Percentiles rank a stretch among this genome's conserved stretches.
These are phyloP conservation scores for Emmelina monodactyla DNA, from an alignment of 2,888 invertebrate genomes.

Conservation along the genomic window DNA sequence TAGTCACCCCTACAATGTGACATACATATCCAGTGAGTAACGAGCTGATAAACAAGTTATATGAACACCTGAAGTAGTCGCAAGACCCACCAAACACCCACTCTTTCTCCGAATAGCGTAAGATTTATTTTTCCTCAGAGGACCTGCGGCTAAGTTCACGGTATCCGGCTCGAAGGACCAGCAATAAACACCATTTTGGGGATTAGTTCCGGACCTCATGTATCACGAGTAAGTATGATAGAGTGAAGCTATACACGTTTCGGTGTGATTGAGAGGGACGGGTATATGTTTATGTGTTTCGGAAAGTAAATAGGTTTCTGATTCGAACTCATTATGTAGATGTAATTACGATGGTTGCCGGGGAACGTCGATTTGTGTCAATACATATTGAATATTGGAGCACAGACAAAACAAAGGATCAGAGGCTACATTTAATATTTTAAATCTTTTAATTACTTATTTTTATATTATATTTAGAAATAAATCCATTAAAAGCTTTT, in stretches of 20 bases:
- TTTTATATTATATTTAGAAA: no score
- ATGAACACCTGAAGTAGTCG: slow-evolving; percentile 39
- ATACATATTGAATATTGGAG: no score
- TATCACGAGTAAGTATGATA: slow-evolving; percentile 38
- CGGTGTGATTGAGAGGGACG: slow-evolving; percentile 29
- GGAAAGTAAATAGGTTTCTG: no score
- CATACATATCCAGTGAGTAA: slow-evolving; percentile 38
- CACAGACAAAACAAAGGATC: no score
- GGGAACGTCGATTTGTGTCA: no score
- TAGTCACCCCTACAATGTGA: slow-evolving; percentile 29
- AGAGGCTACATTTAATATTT: no score
- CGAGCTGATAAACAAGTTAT: slow-evolving; percentile 39
- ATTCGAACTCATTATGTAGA: no score
- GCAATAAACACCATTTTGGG: slow-evolving; percentile 59
- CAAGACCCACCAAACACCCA: no score
- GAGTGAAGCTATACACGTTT: slow-evolving; percentile 26
- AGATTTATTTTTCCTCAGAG: slow-evolving; percentile 26
- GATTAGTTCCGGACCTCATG: slow-evolving; percentile 44
- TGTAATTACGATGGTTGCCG: no score
- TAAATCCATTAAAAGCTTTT: no score
- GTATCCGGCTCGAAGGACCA: slow-evolving; percentile 42
- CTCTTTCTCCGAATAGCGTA: slow-evolving; percentile 26
- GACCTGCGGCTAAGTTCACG: no score
- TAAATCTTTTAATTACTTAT: no score
- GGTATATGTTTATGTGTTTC: slow-evolving; percentile 19